A percentile compares a stretch with the other conserved stretches of the same genome.
Evolutionary conservation across 2,797 vertebrate genomes (phyloP).

Genomic region (Tamandua tetradactyla): DNA sequence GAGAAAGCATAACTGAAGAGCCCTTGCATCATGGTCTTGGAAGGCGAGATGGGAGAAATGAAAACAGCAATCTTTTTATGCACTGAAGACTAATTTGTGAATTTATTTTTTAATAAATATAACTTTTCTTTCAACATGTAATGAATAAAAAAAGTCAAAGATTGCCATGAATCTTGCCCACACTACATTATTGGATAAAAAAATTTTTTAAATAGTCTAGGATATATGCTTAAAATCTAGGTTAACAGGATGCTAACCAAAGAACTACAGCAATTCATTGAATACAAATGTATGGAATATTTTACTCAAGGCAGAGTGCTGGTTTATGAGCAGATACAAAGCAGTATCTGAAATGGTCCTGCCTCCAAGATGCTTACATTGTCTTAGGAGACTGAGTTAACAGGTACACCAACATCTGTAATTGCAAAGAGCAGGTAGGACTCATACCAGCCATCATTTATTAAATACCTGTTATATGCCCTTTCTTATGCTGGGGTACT

Average conservation of each 20-base stretch:
- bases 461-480: background rate
- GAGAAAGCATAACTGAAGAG: conserved; percentile 76
- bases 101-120: conserved; percentile 35
- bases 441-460: background rate
- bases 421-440: background rate
- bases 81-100: background rate
- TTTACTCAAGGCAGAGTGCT: background rate
- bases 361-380: background rate
- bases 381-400: background rate
- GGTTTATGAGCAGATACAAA: background rate
- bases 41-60: background rate
- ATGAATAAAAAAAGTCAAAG: conserved; percentile 35
- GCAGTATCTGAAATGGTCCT: background rate
- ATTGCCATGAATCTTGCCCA: background rate
- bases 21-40: fast-evolving
- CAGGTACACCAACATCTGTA: background rate
- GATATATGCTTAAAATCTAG: background rate
- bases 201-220: background rate
- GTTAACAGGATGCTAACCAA: conserved; percentile 14
- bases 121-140: conserved; percentile 23
- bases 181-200: conserved; percentile 25
- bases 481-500: conserved; percentile 4
- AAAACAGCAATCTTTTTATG: background rate
- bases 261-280: background rate
- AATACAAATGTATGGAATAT: background rate